These are phyloP conservation scores for Noctuana brunneofusca DNA, from an alignment of 2,888 invertebrate genomes.

Conservation along the genomic window DNA sequence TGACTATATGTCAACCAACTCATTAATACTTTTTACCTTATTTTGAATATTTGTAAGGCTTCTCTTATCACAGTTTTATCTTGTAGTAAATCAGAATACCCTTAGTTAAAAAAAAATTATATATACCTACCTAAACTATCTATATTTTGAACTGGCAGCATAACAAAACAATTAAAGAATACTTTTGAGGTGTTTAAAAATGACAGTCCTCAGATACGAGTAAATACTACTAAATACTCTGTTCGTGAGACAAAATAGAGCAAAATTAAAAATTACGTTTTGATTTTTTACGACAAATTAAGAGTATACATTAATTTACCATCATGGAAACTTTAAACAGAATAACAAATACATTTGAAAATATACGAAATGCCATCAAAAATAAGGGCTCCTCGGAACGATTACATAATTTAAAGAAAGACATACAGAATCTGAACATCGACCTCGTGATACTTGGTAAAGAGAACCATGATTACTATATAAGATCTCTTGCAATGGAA, in stretches of 20 bases:
- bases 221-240: too few species aligned
- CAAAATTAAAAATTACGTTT: conserved; percentile 10
- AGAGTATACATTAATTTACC: background rate
- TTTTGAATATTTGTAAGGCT: too few species aligned
- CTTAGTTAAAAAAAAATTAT: too few species aligned
- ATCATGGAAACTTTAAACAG: conserved; percentile 63
- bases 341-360: conserved; percentile 63
- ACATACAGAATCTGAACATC: conserved; percentile 59
- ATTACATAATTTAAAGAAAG: conserved; percentile 58
- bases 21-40: too few species aligned
- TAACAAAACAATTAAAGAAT: too few species aligned
- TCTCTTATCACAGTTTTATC: too few species aligned
- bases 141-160: too few species aligned
- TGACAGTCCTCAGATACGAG: too few species aligned
- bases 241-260: conserved; percentile 8
- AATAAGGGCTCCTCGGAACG: conserved; percentile 61
- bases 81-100: too few species aligned
- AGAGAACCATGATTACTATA: conserved; percentile 62
- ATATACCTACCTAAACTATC: too few species aligned
- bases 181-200: too few species aligned
- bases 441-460: conserved; percentile 65
- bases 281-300: background rate
- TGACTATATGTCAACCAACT: too few species aligned
- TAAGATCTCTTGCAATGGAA: conserved; percentile 72
- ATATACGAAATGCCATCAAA: conserved; percentile 59